Conservation (phyloP, 2,797 vertebrate genomes). For the Acanthiza pusilla region DNA sequence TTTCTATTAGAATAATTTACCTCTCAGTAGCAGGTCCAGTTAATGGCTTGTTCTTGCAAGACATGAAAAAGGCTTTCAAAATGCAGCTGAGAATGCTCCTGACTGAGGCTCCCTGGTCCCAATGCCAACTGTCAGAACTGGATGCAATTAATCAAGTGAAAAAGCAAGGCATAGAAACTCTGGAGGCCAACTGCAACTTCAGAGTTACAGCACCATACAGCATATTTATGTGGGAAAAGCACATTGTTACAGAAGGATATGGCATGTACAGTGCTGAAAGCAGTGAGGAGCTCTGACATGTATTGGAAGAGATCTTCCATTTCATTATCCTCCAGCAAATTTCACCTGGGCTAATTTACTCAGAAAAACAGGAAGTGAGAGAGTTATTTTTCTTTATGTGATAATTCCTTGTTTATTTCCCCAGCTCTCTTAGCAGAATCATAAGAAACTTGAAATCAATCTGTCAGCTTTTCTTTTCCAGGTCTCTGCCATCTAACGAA, state of each 20-base stretch:
- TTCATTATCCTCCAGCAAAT: neutral
- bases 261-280: neutral
- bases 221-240: neutral
- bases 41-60: neutral
- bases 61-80: neutral
- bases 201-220: neutral
- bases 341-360: neutral
- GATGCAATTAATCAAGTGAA: neutral
- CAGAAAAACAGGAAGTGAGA: neutral
- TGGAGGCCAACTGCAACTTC: neutral
- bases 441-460: neutral
- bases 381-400: neutral
- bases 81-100: neutral
- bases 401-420: neutral
- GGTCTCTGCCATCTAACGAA: neutral
- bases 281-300: neutral
- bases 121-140: neutral
- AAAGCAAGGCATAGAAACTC: neutral
- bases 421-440: neutral
- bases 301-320: neutral
- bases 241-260: neutral
- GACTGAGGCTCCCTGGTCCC: neutral
- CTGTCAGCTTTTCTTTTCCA: neutral
- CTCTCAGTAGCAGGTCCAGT: neutral
- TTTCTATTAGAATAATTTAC: neutral